phyloP scores from a whole-genome alignment of 2,888 invertebrate species.

The Asteroscopus sphinx region DNA sequence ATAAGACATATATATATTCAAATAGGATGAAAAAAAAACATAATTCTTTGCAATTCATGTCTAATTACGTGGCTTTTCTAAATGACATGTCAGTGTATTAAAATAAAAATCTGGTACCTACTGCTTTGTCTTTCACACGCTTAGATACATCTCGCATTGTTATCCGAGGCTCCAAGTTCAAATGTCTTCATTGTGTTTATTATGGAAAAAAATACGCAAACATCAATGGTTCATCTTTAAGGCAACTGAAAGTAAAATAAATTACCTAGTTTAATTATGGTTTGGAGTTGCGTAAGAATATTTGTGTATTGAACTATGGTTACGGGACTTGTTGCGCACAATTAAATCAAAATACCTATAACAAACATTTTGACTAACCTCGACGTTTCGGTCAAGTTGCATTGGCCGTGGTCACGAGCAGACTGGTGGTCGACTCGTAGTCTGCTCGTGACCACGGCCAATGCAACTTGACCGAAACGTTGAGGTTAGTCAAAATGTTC shows the following conservation, averaged over 20 bases:
- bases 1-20: conserved; percentile 6
- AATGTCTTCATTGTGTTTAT: conserved; percentile 51
- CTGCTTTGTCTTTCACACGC: conserved; percentile 58
- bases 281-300: conserved; percentile 17
- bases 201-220: conserved; percentile 44
- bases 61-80: conserved; percentile 34
- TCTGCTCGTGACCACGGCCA: too few species aligned
- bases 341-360: too few species aligned
- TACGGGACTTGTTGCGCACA: too few species aligned
- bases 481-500: too few species aligned
- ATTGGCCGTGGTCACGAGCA: too few species aligned
- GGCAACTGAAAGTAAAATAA: conserved; percentile 43
- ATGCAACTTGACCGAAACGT: too few species aligned
- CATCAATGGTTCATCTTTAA: conserved; percentile 32
- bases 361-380: too few species aligned
- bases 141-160: conserved; percentile 42
- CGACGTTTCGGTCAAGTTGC: too few species aligned
- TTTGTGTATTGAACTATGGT: too few species aligned
- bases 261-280: conserved; percentile 36
- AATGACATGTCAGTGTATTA: conserved; percentile 29
- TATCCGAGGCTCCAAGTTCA: conserved; percentile 47
- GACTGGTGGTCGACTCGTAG: too few species aligned
- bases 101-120: conserved; percentile 50
- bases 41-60: conserved; percentile 8
- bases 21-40: conserved; percentile 18